Percentiles rank a stretch among this genome's conserved stretches.
Conservation (phyloP, 2,888 invertebrate genomes). For the Romanomermis culicivorax region DNA sequence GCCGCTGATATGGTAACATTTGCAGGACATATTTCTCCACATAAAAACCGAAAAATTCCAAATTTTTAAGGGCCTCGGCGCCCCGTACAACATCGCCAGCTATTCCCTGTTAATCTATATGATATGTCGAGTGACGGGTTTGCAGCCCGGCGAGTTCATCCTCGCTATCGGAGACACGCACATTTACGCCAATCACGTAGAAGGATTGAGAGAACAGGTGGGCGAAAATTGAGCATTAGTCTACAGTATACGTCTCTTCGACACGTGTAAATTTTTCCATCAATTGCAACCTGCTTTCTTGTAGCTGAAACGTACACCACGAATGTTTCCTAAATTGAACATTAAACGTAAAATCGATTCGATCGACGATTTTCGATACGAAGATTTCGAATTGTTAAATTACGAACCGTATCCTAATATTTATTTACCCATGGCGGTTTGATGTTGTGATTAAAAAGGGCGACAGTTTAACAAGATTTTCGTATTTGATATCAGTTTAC, state of each 20-base stretch:
- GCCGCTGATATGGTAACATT: slow-evolving; percentile 77
- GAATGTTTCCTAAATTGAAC: slow-evolving; percentile 43
- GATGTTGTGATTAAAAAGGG: slow-evolving; percentile 19
- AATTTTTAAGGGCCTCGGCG: slow-evolving; percentile 52
- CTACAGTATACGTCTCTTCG: no score
- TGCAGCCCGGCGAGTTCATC: slow-evolving; percentile 76
- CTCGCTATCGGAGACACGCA: slow-evolving; percentile 88
- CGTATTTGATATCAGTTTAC: no score
- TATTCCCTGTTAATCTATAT: slow-evolving; percentile 79
- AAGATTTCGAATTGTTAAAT: slow-evolving; percentile 57
- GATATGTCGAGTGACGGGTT: slow-evolving; percentile 78
- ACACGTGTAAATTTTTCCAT: no score
- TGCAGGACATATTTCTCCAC: not conserved
- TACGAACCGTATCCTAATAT: slow-evolving; percentile 73
- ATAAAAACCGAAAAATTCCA: no score
- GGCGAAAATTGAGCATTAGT: no score
- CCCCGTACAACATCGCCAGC: slow-evolving; percentile 92
- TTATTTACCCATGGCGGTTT: slow-evolving; percentile 71
- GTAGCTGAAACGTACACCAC: no score
- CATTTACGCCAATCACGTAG: slow-evolving; percentile 70
- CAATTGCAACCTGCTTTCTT: no score
- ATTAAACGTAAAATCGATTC: slow-evolving; percentile 46
- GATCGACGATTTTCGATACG: slow-evolving; percentile 58
- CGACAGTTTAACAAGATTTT: no score
- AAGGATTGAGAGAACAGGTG: slow-evolving; percentile 56